phyloP scores from a whole-genome alignment of 92 coral and sea anemone species.

The Umimayanthus kanabou region DNA sequence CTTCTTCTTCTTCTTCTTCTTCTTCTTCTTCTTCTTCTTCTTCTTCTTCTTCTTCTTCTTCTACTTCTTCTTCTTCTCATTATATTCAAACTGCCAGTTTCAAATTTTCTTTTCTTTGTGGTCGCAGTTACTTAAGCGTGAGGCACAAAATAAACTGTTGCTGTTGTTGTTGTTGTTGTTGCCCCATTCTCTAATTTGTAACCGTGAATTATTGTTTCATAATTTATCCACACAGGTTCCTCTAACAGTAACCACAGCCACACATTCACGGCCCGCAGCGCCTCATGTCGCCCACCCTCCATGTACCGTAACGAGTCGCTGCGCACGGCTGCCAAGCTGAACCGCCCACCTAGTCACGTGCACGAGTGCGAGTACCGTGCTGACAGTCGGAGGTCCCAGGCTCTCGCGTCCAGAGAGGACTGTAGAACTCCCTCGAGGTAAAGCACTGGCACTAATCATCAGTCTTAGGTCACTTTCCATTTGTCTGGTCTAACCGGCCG shows the following conservation, averaged over 20 bases:
- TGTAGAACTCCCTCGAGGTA: constrained; percentile 25
- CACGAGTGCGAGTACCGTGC: constrained; percentile 62
- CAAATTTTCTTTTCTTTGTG: too few relatives aligned
- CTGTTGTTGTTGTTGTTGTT: too few relatives aligned
- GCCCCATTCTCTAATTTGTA: too few relatives aligned
- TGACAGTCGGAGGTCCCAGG: constrained; percentile 50
- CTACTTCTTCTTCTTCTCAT: too few relatives aligned
- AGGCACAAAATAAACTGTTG: too few relatives aligned
- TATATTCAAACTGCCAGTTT: too few relatives aligned
- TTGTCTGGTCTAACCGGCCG: too few relatives aligned
- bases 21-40: too few relatives aligned
- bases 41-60: too few relatives aligned
- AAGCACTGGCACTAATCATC: neutral
- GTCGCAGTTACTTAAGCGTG: too few relatives aligned
- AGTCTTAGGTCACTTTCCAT: neutral
- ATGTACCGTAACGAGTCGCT: constrained; percentile 78
- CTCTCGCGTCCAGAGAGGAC: constrained; percentile 1
- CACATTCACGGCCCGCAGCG: constrained; percentile 76
- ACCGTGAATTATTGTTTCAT: neutral
- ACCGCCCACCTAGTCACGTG: constrained; percentile 86
- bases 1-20: too few relatives aligned
- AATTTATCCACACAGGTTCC: constrained; percentile 47
- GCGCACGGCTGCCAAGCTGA: constrained; percentile 75
- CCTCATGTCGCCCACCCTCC: constrained; percentile 81
- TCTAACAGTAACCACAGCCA: constrained; percentile 73